Percentiles rank a stretch among this genome's conserved stretches.
Conservation (phyloP, 2,113 vertebrate species). For the Gymnorhina tibicen region DNA sequence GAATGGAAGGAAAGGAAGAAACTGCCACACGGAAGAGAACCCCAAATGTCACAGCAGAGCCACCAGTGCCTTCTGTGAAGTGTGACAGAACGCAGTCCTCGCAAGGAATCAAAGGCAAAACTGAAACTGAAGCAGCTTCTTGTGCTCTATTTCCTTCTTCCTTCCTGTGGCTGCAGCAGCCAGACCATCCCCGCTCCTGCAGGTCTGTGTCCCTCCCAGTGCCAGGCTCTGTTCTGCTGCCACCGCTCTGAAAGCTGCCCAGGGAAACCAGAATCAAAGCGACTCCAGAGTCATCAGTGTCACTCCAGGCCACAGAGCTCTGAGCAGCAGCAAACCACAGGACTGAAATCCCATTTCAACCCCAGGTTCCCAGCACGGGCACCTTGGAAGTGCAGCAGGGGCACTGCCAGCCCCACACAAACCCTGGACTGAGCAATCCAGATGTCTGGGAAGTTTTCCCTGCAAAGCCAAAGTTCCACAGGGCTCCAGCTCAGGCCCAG, state of each 20-base stretch:
- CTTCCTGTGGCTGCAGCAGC: background rate
- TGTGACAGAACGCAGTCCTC: background rate
- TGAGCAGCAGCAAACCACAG: background rate
- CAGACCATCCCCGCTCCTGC: background rate
- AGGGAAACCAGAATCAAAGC: background rate
- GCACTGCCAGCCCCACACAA: background rate
- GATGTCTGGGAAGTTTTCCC: rapidly evolving
- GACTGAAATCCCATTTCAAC: rapidly evolving
- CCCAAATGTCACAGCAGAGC: background rate
- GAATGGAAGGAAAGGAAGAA: background rate
- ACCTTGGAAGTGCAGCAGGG: background rate
- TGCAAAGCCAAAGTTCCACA: background rate
- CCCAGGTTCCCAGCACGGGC: background rate
- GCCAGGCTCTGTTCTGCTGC: background rate
- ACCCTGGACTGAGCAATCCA: background rate
- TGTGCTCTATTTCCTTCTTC: background rate
- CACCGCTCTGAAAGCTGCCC: background rate
- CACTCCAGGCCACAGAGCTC: background rate
- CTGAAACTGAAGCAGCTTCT: background rate
- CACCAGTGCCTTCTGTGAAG: background rate
- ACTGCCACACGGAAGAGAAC: background rate
- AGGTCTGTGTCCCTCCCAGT: background rate
- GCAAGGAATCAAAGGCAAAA: background rate
- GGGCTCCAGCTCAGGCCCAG: background rate
- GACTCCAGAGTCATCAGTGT: background rate